phyloP scores from a whole-genome alignment of 1,140 invertebrate species.

The Leptopilina clavipes region DNA sequence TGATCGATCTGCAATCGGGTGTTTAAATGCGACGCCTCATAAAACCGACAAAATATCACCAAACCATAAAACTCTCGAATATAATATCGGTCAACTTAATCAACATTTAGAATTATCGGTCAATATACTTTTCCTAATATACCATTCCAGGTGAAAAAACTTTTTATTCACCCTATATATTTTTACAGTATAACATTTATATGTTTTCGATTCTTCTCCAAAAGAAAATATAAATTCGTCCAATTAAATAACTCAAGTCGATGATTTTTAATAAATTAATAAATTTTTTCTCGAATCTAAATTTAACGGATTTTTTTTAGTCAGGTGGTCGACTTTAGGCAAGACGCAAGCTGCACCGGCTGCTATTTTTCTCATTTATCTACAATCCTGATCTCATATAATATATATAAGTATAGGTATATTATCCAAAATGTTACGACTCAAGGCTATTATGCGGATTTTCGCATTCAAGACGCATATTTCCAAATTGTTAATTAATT shows the following conservation, averaged over 20 bases:
- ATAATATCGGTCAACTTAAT: background rate
- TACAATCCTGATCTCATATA: constrained; percentile 57
- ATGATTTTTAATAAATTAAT: too few species aligned
- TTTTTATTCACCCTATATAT: too few species aligned
- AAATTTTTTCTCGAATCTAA: background rate
- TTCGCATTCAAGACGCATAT: background rate
- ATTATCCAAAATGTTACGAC: constrained; percentile 54
- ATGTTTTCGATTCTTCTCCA: too few species aligned
- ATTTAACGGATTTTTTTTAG: constrained; percentile 50
- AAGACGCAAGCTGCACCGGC: constrained; percentile 58
- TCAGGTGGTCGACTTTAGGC: constrained; percentile 57
- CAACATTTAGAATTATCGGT: background rate
- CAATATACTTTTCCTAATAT: too few species aligned
- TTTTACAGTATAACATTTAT: too few species aligned
- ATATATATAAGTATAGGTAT: constrained; percentile 59
- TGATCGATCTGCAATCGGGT: constrained; percentile 17
- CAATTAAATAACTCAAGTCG: too few species aligned
- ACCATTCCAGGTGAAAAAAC: too few species aligned
- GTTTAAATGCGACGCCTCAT: background rate
- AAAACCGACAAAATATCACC: constrained; percentile 15
- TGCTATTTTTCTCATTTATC: constrained; percentile 56
- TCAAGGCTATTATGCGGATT: constrained; percentile 29
- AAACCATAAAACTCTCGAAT: background rate
- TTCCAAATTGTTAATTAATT: background rate
- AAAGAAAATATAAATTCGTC: too few species aligned